Base-by-base conservation (phyloP, 2,888 invertebrate species). In the Liopterus haemorrhoidalis region DNA sequence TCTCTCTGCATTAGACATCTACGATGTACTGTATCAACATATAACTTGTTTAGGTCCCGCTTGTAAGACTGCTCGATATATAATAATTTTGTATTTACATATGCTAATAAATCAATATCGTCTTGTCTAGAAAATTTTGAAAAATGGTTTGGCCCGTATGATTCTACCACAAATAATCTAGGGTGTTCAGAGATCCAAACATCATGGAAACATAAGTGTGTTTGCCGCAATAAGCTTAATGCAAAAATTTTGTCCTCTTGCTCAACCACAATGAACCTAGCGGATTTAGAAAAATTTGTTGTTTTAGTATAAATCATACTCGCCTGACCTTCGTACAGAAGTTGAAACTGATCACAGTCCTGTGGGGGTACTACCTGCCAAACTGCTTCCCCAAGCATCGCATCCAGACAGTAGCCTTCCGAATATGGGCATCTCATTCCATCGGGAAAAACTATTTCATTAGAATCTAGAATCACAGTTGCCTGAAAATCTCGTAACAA, bases 71-170 rank as follows among this genome's bases (percentile, higher is more conserved):
- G n/a, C n/a, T n/a, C n/a, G n/a, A n/a, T n/a, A n/a, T n/a, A 47
- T 6, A 51, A 36, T 8, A 51, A 41, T 25, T 51, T 49, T 1
- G 49, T 36, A 15, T 51, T 51, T 1, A 49, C 39, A 15, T 49
- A 51, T 2, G 44, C 36, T 3, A 47, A 41, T 1, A 49, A 21
- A 11, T 50, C 48, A 19, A 49, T 36, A 22, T 49, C 45, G 3
- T 38, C 28, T n/a, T 27, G 8, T 16, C 25, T 38, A 9, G 22
- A 20, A 32, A 20, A 16, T 16, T 30, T 24, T 16, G 30, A 20
- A 4, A 30, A 19, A 1, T 30, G 31, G 4, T 15, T 9, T 9
- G 30, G 21, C 9, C n/a, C n/a, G n/a, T n/a, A n/a, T n/a, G n/a
- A n/a, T n/a, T n/a, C n/a, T n/a, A n/a, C n/a, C n/a, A n/a, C n/a